These are phyloP conservation scores for Megalops atlanticus DNA, from an alignment of 2,113 vertebrate genomes.

Conservation along the genomic window DNA sequence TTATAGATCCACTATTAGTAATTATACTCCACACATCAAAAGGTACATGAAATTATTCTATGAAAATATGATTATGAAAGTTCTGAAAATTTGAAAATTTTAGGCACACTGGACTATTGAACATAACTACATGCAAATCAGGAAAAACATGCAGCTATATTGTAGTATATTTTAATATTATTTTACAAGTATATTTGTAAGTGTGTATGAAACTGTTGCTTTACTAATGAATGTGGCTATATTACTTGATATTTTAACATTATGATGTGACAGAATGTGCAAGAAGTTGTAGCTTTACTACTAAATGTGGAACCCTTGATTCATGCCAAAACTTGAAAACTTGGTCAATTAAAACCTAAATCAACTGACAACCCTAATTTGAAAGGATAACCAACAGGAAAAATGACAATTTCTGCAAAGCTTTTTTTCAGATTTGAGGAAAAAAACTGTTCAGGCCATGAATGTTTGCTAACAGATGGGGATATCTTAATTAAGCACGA, in stretches of 20 bases:
- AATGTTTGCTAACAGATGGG: slow-evolving; percentile 48
- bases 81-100: no score
- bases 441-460: slow-evolving; percentile 19
- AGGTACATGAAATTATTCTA: no score
- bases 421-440: slow-evolving; percentile 12
- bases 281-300: neutral
- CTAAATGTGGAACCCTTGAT: neutral
- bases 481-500: slow-evolving; percentile 50
- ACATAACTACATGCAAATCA: no score
- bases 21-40: no score
- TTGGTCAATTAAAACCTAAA: neutral
- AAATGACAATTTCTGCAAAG: neutral
- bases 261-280: neutral
- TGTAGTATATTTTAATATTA: no score
- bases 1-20: no score
- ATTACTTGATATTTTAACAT: no score
- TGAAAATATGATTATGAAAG: no score
- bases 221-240: no score
- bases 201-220: neutral
- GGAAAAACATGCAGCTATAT: no score
- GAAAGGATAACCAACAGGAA: neutral
- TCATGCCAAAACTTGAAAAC: neutral
- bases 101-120: no score
- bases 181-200: no score
- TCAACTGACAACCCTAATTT: neutral